phyloP scores from a whole-genome alignment of 2,888 invertebrate species.

The Cosmorhoe ocellata region DNA sequence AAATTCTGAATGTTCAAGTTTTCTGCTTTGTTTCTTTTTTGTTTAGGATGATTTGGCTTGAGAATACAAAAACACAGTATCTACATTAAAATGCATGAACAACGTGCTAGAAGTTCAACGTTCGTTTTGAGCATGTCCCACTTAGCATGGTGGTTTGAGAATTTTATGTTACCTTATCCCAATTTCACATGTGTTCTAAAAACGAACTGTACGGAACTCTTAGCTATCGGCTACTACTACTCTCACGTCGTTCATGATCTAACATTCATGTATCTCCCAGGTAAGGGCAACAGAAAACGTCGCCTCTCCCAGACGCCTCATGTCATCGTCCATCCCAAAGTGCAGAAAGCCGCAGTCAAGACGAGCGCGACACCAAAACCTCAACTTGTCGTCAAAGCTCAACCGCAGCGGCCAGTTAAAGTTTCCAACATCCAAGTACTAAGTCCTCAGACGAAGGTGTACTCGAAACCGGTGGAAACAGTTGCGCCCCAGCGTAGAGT shows the following conservation, averaged over 20 bases:
- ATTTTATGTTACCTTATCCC: no score
- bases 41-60: no score
- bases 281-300: conserved; percentile 69
- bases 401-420: conserved; percentile 71
- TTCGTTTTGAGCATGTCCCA: no score
- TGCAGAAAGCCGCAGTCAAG: conserved; percentile 67
- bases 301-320: conserved; percentile 71
- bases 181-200: no score
- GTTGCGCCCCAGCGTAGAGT: conserved; percentile 71
- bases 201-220: no score
- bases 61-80: no score
- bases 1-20: no score
- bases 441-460: conserved; percentile 69
- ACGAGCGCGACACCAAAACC: conserved; percentile 63
- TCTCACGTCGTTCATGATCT: conserved; percentile 7
- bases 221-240: not conserved
- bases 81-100: no score
- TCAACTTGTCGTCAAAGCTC: conserved; percentile 71
- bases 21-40: no score
- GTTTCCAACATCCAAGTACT: conserved; percentile 73
- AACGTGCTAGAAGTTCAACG: no score
- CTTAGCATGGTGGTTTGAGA: no score
- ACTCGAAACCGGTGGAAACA: conserved; percentile 72
- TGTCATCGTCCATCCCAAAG: conserved; percentile 66
- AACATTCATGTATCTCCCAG: conserved; percentile 44